These are phyloP conservation scores for Meandrusa payeni DNA, from an alignment of 2,888 invertebrate species.

Conservation along the genomic window DNA sequence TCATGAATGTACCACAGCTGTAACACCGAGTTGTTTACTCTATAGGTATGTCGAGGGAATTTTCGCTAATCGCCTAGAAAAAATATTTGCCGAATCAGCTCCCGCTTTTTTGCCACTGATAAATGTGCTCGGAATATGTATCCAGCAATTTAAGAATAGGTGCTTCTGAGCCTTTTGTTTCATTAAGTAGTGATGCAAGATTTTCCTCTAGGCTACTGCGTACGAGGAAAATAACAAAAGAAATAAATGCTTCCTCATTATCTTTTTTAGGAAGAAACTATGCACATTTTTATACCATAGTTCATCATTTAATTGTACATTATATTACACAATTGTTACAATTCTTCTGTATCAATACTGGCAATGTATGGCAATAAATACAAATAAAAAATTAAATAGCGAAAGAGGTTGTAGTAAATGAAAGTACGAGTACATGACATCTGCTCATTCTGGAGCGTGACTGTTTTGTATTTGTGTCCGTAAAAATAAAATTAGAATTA, in stretches of 20 bases:
- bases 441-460: no score
- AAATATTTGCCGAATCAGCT: constrained; percentile 75
- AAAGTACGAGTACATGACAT: no score
- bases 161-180: constrained; percentile 47
- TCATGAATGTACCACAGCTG: constrained; percentile 14
- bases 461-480: no score
- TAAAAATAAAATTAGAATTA: no score
- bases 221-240: neutral
- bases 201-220: constrained; percentile 5
- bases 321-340: no score
- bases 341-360: no score
- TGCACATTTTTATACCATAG: no score
- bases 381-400: no score
- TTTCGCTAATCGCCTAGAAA: constrained; percentile 76
- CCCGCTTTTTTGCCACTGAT: constrained; percentile 66
- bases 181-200: constrained; percentile 45
- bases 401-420: no score
- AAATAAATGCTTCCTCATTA: neutral
- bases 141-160: constrained; percentile 56
- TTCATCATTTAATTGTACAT: no score
- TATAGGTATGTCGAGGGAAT: constrained; percentile 69
- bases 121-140: constrained; percentile 70
- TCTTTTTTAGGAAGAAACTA: no score
- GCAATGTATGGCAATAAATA: no score
- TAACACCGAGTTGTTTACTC: constrained; percentile 34